Conservation (phyloP, 2,113 vertebrate genomes). For the Dascyllus trimaculatus region DNA sequence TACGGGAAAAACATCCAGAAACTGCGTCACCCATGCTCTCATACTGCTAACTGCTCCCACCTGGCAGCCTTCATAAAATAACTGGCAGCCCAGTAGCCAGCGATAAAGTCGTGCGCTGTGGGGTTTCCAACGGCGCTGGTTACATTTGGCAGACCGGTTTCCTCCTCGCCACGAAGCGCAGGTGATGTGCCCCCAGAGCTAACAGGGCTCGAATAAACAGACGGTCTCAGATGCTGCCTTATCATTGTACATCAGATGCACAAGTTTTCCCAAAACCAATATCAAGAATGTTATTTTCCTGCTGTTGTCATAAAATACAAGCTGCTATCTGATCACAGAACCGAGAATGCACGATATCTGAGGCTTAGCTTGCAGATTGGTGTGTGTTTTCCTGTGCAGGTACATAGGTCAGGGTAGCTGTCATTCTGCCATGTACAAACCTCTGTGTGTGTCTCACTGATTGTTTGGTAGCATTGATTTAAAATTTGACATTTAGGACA, state of each 20-base stretch:
- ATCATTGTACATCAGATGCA: constrained; percentile 48
- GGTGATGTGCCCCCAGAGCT: constrained; percentile 28
- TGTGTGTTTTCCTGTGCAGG: not conserved
- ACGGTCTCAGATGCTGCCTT: constrained; percentile 38
- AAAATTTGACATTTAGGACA: constrained; percentile 49
- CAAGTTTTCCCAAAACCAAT: constrained; percentile 40
- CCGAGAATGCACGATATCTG: not conserved
- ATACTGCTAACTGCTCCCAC: constrained; percentile 33
- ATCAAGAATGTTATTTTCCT: constrained; percentile 35
- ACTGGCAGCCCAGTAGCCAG: constrained; percentile 7
- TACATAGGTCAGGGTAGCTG: not conserved
- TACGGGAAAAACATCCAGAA: constrained; percentile 36
- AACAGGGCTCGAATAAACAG: constrained; percentile 30
- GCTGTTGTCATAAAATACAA: constrained; percentile 36
- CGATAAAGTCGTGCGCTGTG: constrained; percentile 15
- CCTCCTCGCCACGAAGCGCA: constrained; percentile 18
- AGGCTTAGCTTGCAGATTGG: not conserved
- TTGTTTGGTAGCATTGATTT: constrained; percentile 34
- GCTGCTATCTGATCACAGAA: constrained; percentile 35
- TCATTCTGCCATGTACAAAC: not conserved
- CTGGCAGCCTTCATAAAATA: constrained; percentile 10
- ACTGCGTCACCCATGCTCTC: constrained; percentile 1
- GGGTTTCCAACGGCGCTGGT: constrained; percentile 13
- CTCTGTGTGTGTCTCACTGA: not conserved
- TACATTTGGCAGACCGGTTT: constrained; percentile 40